Evolutionary conservation across 2,888 invertebrate species (phyloP).

Genomic region (Pterostichus madidus): DNA sequence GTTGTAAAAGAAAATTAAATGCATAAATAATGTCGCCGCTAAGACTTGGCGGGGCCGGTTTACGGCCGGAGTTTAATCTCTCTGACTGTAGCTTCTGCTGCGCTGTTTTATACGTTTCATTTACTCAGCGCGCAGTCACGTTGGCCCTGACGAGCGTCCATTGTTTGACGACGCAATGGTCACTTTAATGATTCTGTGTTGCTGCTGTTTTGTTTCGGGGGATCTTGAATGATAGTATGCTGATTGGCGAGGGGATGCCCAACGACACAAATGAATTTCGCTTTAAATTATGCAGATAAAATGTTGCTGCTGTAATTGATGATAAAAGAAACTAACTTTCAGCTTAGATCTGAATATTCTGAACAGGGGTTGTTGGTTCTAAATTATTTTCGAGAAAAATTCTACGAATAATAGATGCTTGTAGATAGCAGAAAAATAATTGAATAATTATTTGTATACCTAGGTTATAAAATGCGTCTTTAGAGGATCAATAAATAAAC

Average conservation of each 20-base stretch:
- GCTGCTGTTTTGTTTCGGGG: conserved; percentile 47
- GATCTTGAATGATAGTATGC: conserved; percentile 21
- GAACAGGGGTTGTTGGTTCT: no score
- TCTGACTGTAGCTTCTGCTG: conserved; percentile 10
- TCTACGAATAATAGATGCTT: no score
- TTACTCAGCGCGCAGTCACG: conserved; percentile 47
- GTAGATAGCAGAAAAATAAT: no score
- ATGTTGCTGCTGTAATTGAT: not conserved
- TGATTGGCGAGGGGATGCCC: conserved; percentile 10
- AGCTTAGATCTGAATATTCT: no score
- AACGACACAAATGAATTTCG: not conserved
- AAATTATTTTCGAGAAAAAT: no score
- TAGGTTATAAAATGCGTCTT: no score
- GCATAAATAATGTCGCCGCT: conserved; percentile 73
- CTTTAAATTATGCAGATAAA: not conserved
- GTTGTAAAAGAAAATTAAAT: conserved; percentile 74
- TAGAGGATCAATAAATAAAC: no score
- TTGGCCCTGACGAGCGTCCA: conserved; percentile 57
- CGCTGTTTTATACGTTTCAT: conserved; percentile 60
- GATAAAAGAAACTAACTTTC: no score
- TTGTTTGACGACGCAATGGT: conserved; percentile 59
- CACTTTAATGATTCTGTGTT: conserved; percentile 59
- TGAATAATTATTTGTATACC: no score
- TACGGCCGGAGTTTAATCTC: conserved; percentile 54
- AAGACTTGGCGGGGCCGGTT: conserved; percentile 55